phyloP scores from a whole-genome alignment of 1,140 invertebrate species.

The Brachionus angularis region DNA sequence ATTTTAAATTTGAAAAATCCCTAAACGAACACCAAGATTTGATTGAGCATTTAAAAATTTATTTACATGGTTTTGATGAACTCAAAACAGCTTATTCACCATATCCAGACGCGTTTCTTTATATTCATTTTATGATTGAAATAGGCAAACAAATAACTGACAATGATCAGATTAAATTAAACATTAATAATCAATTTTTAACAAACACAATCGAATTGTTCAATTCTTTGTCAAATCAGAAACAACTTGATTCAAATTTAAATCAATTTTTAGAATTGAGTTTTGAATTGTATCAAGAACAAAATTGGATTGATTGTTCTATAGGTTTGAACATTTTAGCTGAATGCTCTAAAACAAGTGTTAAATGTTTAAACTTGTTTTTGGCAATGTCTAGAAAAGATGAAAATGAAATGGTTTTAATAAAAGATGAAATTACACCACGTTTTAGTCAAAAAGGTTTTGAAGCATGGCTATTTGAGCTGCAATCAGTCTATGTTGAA shows the following conservation, averaged over 20 bases:
- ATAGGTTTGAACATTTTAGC: slow-evolving; percentile 52
- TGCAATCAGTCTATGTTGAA: slow-evolving; percentile 17
- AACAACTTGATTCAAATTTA: not conserved
- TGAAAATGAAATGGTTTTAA: not conserved
- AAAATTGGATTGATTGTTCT: slow-evolving; percentile 52
- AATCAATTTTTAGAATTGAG: not conserved
- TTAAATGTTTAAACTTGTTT: slow-evolving; percentile 50
- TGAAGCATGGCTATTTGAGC: not conserved
- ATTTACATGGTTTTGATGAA: slow-evolving; percentile 22
- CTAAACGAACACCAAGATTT: slow-evolving; percentile 10
- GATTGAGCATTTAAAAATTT: slow-evolving; percentile 11
- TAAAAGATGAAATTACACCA: slow-evolving; percentile 20
- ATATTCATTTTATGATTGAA: slow-evolving; percentile 53
- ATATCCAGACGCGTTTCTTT: slow-evolving; percentile 56
- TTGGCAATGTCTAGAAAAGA: slow-evolving; percentile 50
- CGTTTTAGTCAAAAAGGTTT: not conserved
- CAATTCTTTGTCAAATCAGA: not conserved
- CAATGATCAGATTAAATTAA: not conserved
- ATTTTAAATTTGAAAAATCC: slow-evolving; percentile 3
- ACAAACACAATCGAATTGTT: slow-evolving; percentile 44
- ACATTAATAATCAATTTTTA: not conserved
- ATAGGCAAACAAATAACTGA: slow-evolving; percentile 53
- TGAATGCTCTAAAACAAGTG: slow-evolving; percentile 53
- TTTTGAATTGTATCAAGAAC: not conserved
- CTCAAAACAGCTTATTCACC: slow-evolving; percentile 50